Evolutionary conservation across 1,140 invertebrate genomes (phyloP).

Genomic region (Tetranychus cinnabarinus): DNA sequence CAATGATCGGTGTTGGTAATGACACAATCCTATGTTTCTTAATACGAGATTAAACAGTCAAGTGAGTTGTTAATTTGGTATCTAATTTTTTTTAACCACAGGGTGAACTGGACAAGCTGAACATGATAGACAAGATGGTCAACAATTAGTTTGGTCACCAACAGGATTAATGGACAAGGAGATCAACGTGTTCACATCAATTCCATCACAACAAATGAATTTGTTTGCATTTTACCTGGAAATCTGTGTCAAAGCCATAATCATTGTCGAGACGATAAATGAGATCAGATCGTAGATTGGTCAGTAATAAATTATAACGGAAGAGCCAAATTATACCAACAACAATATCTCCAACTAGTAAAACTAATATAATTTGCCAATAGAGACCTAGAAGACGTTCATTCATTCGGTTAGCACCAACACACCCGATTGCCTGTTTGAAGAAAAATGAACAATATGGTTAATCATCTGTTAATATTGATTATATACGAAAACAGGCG

Average conservation of each 20-base stretch:
- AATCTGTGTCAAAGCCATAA: conserved; percentile 29
- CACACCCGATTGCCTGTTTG: conserved; percentile 45
- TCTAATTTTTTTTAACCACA: too few relatives aligned
- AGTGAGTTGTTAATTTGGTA: too few relatives aligned
- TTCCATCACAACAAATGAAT: too few relatives aligned
- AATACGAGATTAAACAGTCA: too few relatives aligned
- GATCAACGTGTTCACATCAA: too few relatives aligned
- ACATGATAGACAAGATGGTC: too few relatives aligned
- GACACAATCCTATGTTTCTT: too few relatives aligned
- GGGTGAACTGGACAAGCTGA: too few relatives aligned
- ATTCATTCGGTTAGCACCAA: conserved; percentile 49
- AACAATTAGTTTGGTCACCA: too few relatives aligned
- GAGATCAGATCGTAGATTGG: conserved; percentile 40
- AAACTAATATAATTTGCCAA: conserved; percentile 49
- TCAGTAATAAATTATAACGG: conserved; percentile 44
- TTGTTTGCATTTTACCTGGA: conserved; percentile 1
- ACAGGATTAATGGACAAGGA: too few relatives aligned
- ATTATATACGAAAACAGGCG: not conserved
- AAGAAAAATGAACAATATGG: conserved; percentile 15
- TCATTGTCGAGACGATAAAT: conserved; percentile 28
- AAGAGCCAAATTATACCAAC: conserved; percentile 68
- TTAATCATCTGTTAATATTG: not conserved
- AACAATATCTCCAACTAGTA: conserved; percentile 55
- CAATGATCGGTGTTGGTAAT: too few relatives aligned
- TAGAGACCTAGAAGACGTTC: conserved; percentile 55